Evolutionary conservation across 1,140 invertebrate species (phyloP).

Genomic region (Drosophila watanabei): DNA sequence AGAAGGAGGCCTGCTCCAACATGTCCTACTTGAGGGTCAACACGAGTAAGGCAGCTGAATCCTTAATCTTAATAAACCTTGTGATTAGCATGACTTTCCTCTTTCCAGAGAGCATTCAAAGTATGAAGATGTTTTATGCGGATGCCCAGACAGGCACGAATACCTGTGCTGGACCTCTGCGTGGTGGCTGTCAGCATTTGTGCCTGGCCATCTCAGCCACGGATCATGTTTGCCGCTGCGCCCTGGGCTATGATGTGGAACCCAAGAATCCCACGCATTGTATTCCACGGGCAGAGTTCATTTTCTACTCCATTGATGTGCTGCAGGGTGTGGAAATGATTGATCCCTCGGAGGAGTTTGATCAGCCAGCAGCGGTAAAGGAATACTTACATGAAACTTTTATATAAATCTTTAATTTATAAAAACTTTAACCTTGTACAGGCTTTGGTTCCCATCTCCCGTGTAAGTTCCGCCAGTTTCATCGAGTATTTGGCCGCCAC

Average conservation of each 20-base stretch:
- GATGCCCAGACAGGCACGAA: conserved; percentile 87
- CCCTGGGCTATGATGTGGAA: conserved; percentile 89
- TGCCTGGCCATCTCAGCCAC: conserved; percentile 89
- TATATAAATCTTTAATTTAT: not conserved
- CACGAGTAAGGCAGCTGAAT: conserved; percentile 86
- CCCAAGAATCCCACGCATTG: conserved; percentile 86
- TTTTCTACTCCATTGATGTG: conserved; percentile 93
- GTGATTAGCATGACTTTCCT: not conserved
- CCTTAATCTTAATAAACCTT: not conserved
- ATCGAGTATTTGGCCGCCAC: conserved; percentile 91
- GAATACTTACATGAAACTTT: not conserved
- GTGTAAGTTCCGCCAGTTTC: conserved; percentile 90
- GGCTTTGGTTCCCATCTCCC: conserved; percentile 92
- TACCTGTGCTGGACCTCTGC: conserved; percentile 86
- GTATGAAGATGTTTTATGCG: conserved; percentile 91
- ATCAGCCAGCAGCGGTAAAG: conserved; percentile 60
- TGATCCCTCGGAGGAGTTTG: conserved; percentile 62
- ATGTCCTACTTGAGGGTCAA: conserved; percentile 86
- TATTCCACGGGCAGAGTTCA: conserved; percentile 88
- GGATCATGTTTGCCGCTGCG: conserved; percentile 90
- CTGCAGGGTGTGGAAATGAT: conserved; percentile 89
- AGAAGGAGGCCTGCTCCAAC: conserved; percentile 75
- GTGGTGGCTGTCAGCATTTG: conserved; percentile 91
- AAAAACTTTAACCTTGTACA: not conserved
- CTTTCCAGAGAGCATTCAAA: conserved; percentile 87